Evolutionary conservation across 1,140 invertebrate species (phyloP), one percentile per base, ranked within the genome.

Genomic region (Saccostrea cuccullata): DNA sequence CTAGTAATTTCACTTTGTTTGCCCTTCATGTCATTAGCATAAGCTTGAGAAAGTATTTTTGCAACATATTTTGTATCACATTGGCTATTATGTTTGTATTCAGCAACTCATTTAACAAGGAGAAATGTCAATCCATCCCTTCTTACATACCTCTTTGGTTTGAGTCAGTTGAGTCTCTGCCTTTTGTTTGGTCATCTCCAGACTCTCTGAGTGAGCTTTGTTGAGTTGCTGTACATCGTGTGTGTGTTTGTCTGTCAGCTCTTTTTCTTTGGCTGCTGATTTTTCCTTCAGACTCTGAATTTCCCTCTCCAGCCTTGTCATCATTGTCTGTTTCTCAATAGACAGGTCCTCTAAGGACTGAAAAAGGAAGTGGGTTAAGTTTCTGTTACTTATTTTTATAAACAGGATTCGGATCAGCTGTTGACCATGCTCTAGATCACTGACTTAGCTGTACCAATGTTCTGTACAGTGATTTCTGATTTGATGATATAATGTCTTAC

Each of bases 261-360:
- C 90, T 82, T 91, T 92, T 55, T 92, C 90, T 86, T 87, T 70
- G 55, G 91, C 87, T 36, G 86, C 87, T 0, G 90, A 91, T 64
- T 91, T 87, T n/a, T 94, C 89, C 84, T 92, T 88, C 70, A 94
- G 60, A 86, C 60, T 89, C 40, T 92, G 83, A 12, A 93, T 60
- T 64, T 95, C 93, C 73, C 90, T 90, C 36, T 95, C 93, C 84
- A 92, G 91, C 47, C 90, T 89, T 67, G 94, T 91, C 70, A 92
- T 91, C 84, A 93, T 90, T 20, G 91, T 93, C 88, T 95, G 92
- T 77, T 94, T 94, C 87, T 94, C 93, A 30, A 93, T 86, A 11
- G 91, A 92, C 82, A 95, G 55, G 84, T 94, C 93, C 67, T 95
- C 93, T n/a, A 95, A 73, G 20, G 92, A 90, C 93, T 94, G 87